phyloP scores from a whole-genome alignment of 2,888 invertebrate species.

The Scelioninae gen. 2 region DNA sequence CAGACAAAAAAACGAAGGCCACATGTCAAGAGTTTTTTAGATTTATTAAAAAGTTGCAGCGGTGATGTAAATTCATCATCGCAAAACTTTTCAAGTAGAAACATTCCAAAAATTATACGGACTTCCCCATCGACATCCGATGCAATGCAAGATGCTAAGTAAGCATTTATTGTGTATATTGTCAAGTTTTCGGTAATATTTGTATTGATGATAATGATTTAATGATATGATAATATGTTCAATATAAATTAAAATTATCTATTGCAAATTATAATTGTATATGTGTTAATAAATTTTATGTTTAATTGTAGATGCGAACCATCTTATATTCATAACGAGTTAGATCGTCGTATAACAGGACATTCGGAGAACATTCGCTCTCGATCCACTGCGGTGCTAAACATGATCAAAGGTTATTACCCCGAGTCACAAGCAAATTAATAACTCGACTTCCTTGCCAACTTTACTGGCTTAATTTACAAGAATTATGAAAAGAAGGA shows the following conservation, averaged over 20 bases:
- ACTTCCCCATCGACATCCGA: slow-evolving; percentile 48
- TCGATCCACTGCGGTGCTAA: slow-evolving; percentile 19
- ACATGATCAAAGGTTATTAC: slow-evolving; percentile 13
- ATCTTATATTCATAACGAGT: slow-evolving; percentile 15
- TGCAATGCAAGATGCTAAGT: slow-evolving; percentile 55
- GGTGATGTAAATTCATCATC: slow-evolving; percentile 64
- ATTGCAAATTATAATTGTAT: background rate
- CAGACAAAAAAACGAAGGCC: slow-evolving; percentile 68
- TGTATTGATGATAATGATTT: no score
- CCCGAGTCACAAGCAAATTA: slow-evolving; percentile 18
- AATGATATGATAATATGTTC: no score
- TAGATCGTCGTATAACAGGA: slow-evolving; percentile 28
- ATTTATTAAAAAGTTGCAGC: slow-evolving; percentile 70
- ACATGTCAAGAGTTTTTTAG: slow-evolving; percentile 70
- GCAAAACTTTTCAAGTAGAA: slow-evolving; percentile 12
- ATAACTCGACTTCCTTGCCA: background rate
- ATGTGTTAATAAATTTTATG: background rate
- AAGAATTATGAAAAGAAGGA: no score
- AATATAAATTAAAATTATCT: no score
- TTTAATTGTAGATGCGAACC: slow-evolving; percentile 23
- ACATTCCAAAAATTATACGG: slow-evolving; percentile 46
- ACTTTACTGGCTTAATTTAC: no score
- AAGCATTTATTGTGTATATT: no score
- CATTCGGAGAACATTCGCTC: slow-evolving; percentile 12
- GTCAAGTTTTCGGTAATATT: no score